These are phyloP conservation scores for Borostomias antarcticus DNA, from an alignment of 2,797 vertebrate genomes.

Conservation along the genomic window DNA sequence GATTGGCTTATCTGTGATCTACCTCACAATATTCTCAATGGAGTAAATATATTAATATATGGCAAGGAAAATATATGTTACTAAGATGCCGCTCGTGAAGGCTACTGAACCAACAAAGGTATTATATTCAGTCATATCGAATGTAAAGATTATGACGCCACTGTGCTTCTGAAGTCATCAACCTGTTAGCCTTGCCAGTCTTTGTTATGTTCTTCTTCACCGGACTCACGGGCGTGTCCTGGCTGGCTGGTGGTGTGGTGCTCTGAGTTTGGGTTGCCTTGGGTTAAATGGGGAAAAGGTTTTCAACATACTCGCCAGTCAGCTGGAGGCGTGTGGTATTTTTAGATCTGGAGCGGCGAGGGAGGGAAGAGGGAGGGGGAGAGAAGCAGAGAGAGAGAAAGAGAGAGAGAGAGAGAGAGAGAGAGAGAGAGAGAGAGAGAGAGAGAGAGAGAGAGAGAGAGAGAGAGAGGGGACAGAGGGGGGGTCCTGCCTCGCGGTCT, in stretches of 20 bases:
- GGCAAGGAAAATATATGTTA: neutral
- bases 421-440: constrained; percentile 1
- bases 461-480: constrained; percentile 20
- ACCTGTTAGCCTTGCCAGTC: neutral
- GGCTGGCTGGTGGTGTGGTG: neutral
- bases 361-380: neutral
- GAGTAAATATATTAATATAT: neutral
- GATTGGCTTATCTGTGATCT: neutral
- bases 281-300: constrained; percentile 81
- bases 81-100: neutral
- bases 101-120: neutral
- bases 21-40: neutral
- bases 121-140: neutral
- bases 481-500: too few relatives aligned
- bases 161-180: neutral
- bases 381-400: neutral
- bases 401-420: neutral
- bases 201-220: neutral
- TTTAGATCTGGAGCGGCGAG: constrained; percentile 77
- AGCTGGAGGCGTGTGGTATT: constrained; percentile 84
- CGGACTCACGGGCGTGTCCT: constrained; percentile 3
- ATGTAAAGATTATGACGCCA: neutral
- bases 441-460: constrained; percentile 35
- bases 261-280: constrained; percentile 22
- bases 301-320: constrained; percentile 84